Base-by-base conservation (phyloP, 2,797 vertebrate genomes). In the Phoxinus dragarum region DNA sequence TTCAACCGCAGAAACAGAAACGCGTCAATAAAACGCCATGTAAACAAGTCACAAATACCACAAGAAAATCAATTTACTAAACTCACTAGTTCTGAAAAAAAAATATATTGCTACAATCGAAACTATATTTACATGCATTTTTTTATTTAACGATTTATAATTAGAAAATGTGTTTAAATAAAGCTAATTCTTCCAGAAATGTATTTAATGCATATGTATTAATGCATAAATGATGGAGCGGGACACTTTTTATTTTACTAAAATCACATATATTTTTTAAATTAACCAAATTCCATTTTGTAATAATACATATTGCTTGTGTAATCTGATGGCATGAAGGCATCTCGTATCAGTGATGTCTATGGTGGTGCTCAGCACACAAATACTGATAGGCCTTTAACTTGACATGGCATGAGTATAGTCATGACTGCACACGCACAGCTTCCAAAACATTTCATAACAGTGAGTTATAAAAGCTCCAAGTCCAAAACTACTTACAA, bases 301-400 rank as follows among this genome's bases (percentile, higher is more conserved):
- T 76, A 54, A 23, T 36, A 56, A 56, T 56, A 56, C 44, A 56
- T 6, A 21, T 34, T 14, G 11, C 5, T 66, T 54, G 59, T 49
- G 47, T 5, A 67, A 64, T 40, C 12, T 54, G 52, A 21, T 61
- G 8, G 54, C 23, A 56, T 7, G 23, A 78, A 21, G 5, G 5
- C 12, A 84, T 61, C 11, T 71, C 21, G 2, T 9, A 21, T 19
- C 40, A n/a, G 17, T 59, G 19, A 82, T 34, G 23, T n/a, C 36
- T 5, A 31, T n/a, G 23, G 73, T 31, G 42, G 42, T 68, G n/a
- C 34, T 76, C n/a, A 21, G 47, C 36, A 68, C 61, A 71, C 66
- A 78, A 67, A 84, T 56, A 71, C 38, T 47, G 66, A 77, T 23
- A 56, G 5, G 17, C 5, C 16, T 71, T 79, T n/a, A 21, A 79